Evolutionary conservation across 2,888 invertebrate species (phyloP).

Genomic region (Phortica magna): DNA sequence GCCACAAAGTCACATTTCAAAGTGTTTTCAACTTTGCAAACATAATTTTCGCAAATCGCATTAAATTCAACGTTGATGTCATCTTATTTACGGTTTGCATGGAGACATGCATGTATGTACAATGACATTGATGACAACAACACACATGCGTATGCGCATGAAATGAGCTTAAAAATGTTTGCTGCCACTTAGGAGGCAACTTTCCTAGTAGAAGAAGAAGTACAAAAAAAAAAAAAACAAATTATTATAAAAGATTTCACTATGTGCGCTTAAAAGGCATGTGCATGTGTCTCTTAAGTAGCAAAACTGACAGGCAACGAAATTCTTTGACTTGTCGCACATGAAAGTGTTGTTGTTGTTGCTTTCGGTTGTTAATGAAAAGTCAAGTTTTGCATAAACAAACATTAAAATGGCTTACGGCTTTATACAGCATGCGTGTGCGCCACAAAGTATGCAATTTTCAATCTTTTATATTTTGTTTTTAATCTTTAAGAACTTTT

Average conservation of each 20-base stretch:
- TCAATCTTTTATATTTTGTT: neutral
- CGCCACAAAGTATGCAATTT: neutral
- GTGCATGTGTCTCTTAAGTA: constrained; percentile 17
- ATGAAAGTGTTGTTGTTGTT: constrained; percentile 1
- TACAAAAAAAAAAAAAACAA: too few relatives aligned
- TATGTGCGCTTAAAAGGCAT: neutral
- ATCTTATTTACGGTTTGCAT: neutral
- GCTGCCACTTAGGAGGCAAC: constrained; percentile 12
- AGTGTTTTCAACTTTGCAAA: constrained; percentile 16
- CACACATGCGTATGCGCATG: constrained; percentile 12
- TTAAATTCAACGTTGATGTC: constrained; percentile 29
- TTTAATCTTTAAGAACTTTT: neutral
- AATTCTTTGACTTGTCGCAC: constrained; percentile 17
- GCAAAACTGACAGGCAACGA: constrained; percentile 26
- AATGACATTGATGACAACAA: neutral
- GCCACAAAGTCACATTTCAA: neutral
- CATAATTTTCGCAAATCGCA: constrained; percentile 32
- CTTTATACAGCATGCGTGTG: neutral
- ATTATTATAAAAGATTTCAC: neutral
- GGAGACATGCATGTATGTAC: neutral
- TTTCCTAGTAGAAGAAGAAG: constrained; percentile 4
- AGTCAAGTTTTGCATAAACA: constrained; percentile 23
- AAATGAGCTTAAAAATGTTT: constrained; percentile 23
- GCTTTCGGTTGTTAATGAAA: constrained; percentile 23
- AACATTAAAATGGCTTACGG: neutral